Conservation (phyloP, 2,888 invertebrate genomes). For the Ommatoiulus sabulosus region DNA sequence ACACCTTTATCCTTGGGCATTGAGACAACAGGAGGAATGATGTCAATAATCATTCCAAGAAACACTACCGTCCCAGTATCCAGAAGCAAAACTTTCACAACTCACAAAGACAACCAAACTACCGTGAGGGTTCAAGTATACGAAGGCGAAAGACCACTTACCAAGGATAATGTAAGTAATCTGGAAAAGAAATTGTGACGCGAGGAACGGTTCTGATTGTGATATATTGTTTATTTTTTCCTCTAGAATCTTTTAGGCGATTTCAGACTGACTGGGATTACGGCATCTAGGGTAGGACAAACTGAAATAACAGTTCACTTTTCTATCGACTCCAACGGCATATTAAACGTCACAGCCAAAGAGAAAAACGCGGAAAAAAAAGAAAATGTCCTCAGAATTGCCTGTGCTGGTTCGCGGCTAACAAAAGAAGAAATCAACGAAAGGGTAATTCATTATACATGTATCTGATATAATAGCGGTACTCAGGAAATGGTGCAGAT, state of each 20-base stretch:
- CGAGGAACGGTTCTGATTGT: neutral
- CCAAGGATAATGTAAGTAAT: slow-evolving; percentile 79
- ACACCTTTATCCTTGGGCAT: slow-evolving; percentile 92
- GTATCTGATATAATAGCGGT: too few species aligned
- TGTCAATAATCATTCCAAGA: slow-evolving; percentile 96
- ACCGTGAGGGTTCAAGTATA: slow-evolving; percentile 86
- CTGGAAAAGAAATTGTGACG: neutral
- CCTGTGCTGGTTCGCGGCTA: slow-evolving; percentile 91
- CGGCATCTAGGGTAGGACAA: slow-evolving; percentile 84
- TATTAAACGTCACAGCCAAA: slow-evolving; percentile 70
- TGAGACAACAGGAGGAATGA: slow-evolving; percentile 91
- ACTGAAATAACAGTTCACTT: slow-evolving; percentile 82
- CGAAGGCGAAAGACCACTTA: slow-evolving; percentile 95
- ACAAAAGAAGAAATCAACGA: slow-evolving; percentile 92
- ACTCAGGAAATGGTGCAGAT: too few species aligned
- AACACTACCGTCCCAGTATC: slow-evolving; percentile 98
- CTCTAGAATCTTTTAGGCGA: slow-evolving; percentile 73
- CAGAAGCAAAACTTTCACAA: slow-evolving; percentile 96
- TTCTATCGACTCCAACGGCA: slow-evolving; percentile 90
- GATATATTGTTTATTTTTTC: neutral
- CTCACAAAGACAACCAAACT: slow-evolving; percentile 97
- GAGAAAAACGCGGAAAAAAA: slow-evolving; percentile 77
- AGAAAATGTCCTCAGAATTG: slow-evolving; percentile 83
- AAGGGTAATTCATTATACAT: too few species aligned
- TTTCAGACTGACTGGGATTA: slow-evolving; percentile 75